phyloP scores from a whole-genome alignment of 1,140 invertebrate species.

The Aphelinus certus region DNA sequence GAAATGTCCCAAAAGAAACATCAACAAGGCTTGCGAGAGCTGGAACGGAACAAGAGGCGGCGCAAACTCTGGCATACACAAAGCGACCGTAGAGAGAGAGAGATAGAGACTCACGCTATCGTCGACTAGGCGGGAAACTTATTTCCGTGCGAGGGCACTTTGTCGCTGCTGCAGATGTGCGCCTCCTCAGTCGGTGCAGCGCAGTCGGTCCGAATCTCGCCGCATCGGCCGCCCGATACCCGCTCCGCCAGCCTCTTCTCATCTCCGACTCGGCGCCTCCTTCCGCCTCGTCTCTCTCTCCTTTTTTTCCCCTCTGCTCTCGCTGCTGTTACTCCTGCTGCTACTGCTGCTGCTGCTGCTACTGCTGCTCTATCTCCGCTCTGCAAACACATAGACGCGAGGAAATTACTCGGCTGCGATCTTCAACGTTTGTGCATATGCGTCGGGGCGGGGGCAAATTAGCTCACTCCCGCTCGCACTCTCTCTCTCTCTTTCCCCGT shows the following conservation, averaged over 20 bases:
- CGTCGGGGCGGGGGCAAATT: too few species aligned
- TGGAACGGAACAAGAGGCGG: not conserved
- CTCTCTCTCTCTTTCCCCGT: too few species aligned
- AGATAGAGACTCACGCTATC: constrained; percentile 1
- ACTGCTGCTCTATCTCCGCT: not conserved
- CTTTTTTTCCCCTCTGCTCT: not conserved
- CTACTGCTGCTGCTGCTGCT: not conserved
- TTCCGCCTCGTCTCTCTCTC: not conserved
- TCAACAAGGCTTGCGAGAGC: too few species aligned
- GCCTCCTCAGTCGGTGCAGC: too few species aligned
- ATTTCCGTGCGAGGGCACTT: not conserved
- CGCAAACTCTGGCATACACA: not conserved
- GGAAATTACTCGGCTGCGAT: too few species aligned
- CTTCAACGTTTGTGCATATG: too few species aligned
- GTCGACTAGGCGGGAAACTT: not conserved
- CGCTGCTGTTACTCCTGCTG: not conserved
- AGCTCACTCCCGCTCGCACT: too few species aligned
- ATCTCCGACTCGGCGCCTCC: too few species aligned
- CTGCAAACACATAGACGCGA: not conserved
- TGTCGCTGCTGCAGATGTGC: too few species aligned
- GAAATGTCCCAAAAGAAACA: too few species aligned
- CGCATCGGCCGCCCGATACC: not conserved
- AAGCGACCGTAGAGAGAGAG: not conserved
- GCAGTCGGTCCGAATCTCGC: not conserved
- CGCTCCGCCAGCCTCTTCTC: too few species aligned